Conservation (phyloP, 2,113 vertebrate genomes). For the Notothenia coriiceps region DNA sequence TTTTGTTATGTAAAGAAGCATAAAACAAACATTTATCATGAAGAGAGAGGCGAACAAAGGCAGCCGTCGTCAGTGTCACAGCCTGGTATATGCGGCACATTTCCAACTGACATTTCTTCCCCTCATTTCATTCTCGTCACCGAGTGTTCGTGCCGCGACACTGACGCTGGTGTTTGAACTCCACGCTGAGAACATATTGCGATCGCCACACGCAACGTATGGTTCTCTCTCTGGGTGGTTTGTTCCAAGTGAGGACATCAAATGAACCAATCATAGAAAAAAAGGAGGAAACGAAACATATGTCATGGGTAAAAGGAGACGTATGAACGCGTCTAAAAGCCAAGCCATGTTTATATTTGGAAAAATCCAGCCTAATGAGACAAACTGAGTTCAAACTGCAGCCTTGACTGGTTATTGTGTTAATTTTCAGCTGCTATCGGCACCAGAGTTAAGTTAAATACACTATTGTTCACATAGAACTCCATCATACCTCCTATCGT, state of each 20-base stretch:
- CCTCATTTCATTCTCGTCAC: slow-evolving; percentile 16
- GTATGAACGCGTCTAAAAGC: background rate
- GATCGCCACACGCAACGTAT: background rate
- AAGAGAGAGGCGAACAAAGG: slow-evolving; percentile 52
- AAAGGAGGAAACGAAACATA: background rate
- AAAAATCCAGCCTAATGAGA: background rate
- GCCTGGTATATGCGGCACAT: background rate
- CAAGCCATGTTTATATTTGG: slow-evolving; percentile 9
- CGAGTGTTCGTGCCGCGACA: slow-evolving; percentile 9
- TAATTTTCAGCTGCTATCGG: too few species aligned
- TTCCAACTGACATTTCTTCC: slow-evolving; percentile 19
- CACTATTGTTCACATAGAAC: background rate
- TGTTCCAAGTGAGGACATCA: slow-evolving; percentile 1
- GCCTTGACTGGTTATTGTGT: slow-evolving; percentile 2
- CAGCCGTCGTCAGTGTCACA: slow-evolving; percentile 27
- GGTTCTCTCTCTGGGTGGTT: slow-evolving; percentile 3
- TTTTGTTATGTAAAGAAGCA: slow-evolving; percentile 71
- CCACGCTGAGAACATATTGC: background rate
- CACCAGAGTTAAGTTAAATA: background rate
- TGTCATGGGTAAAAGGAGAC: background rate
- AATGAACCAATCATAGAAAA: background rate
- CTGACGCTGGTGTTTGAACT: slow-evolving; percentile 7
- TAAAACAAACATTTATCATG: slow-evolving; percentile 74
- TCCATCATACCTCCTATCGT: background rate
- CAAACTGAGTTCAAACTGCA: background rate